A percentile compares a stretch with the other conserved stretches of the same genome.
Evolutionary conservation across 2,113 vertebrate species (phyloP).

Genomic region (Stigmatopora nigra): DNA sequence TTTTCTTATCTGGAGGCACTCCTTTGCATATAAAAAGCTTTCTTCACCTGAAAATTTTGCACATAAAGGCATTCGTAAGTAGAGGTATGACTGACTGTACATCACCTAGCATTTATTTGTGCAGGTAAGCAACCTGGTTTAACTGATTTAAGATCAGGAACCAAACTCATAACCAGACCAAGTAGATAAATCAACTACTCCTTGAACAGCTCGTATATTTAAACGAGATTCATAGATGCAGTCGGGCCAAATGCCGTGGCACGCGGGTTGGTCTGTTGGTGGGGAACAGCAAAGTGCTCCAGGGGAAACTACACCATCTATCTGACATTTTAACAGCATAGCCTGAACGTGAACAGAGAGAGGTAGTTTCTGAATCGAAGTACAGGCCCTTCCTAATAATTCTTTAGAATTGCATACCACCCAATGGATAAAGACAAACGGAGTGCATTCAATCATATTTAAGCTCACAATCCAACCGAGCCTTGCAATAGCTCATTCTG

Average conservation of each 20-base stretch:
- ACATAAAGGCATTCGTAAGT: too few relatives aligned
- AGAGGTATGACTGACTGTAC: too few relatives aligned
- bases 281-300: conserved; percentile 44
- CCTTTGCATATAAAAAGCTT: too few relatives aligned
- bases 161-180: conserved; percentile 2
- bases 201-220: conserved; percentile 32
- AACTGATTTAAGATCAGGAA: conserved; percentile 27
- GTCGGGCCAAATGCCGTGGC: conserved; percentile 41
- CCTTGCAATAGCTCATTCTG: conserved; percentile 34
- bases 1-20: too few relatives aligned
- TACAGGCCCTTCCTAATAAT: neutral
- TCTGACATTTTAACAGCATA: conserved; percentile 40
- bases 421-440: conserved; percentile 32
- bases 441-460: conserved; percentile 50
- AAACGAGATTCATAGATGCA: conserved; percentile 35
- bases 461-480: conserved; percentile 42
- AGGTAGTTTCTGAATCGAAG: conserved; percentile 26
- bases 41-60: too few relatives aligned
- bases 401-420: conserved; percentile 1
- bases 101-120: conserved; percentile 20
- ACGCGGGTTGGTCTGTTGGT: conserved; percentile 44
- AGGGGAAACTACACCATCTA: conserved; percentile 49
- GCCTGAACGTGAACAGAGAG: conserved; percentile 43
- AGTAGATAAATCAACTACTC: conserved; percentile 36
- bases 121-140: conserved; percentile 6